These are phyloP conservation scores for Pseudoips prasinana DNA, from an alignment of 2,888 invertebrate genomes.

Conservation along the genomic window DNA sequence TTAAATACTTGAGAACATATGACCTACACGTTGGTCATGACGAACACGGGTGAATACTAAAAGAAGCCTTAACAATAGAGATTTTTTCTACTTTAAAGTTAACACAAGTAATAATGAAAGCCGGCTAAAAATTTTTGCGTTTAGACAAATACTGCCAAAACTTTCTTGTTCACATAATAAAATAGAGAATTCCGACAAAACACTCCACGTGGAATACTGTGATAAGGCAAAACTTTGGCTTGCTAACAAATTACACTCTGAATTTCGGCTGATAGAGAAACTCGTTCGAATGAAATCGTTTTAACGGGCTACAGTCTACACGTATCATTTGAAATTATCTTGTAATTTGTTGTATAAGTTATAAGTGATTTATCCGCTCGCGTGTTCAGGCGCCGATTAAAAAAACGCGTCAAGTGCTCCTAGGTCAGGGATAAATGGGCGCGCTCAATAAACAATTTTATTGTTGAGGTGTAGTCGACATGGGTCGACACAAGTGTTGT, in stretches of 20 bases:
- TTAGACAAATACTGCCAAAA: conserved; percentile 30
- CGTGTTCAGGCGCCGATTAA: too few species aligned
- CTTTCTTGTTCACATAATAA: conserved; percentile 47
- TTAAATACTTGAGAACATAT: too few species aligned
- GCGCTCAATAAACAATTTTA: too few species aligned
- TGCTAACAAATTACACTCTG: conserved; percentile 75
- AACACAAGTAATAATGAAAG: background rate
- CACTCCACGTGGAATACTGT: conserved; percentile 76
- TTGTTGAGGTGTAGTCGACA: too few species aligned
- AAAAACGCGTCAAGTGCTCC: too few species aligned
- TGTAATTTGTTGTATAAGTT: background rate
- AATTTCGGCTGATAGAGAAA: conserved; percentile 75
- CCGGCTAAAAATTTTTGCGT: conserved; percentile 14
- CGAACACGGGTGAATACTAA: conserved; percentile 6
- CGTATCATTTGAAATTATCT: conserved; percentile 5
- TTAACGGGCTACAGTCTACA: conserved; percentile 49
- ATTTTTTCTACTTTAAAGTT: conserved; percentile 1
- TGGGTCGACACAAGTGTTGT: too few species aligned
- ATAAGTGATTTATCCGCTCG: conserved; percentile 1
- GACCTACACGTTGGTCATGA: conserved; percentile 1
- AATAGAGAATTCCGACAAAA: conserved; percentile 71
- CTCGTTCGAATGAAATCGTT: conserved; percentile 74
- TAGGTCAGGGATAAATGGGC: too few species aligned
- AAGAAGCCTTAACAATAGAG: conserved; percentile 4
- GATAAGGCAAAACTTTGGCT: conserved; percentile 76